Conservation (phyloP, 2,888 invertebrate species). For the Adineta ricciae region DNA sequence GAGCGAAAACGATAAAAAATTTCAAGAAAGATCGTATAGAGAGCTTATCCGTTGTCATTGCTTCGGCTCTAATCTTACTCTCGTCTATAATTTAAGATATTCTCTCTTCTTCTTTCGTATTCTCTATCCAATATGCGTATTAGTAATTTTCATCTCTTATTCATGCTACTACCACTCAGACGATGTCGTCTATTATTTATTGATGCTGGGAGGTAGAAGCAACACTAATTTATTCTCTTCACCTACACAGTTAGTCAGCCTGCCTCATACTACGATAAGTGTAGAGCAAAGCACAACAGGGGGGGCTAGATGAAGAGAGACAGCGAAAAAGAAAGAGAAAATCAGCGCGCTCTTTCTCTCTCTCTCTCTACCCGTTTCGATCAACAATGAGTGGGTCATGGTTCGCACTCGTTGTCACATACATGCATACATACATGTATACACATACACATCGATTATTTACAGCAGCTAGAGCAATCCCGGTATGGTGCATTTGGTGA, state of each 20-base stretch:
- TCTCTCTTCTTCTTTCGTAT: not conserved
- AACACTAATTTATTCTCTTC: slow-evolving; percentile 13
- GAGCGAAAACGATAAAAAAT: not conserved
- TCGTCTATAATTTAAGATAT: slow-evolving; percentile 2
- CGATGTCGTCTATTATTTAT: slow-evolving; percentile 15
- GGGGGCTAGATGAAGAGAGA: not conserved
- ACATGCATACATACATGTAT: not conserved
- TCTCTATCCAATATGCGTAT: slow-evolving; percentile 9
- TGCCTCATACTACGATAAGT: slow-evolving; percentile 9
- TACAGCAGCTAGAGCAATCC: not conserved
- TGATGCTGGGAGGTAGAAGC: slow-evolving; percentile 5
- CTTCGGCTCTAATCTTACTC: slow-evolving; percentile 9
- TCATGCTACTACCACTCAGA: not conserved
- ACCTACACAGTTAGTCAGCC: not conserved
- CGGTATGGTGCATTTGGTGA: not conserved
- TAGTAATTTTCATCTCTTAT: slow-evolving; percentile 3
- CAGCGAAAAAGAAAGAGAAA: not conserved
- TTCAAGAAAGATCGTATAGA: not conserved
- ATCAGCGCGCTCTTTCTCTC: not conserved
- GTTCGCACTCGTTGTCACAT: not conserved
- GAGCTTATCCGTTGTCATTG: not conserved
- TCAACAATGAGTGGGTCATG: slow-evolving; percentile 13
- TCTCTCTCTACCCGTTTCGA: too few species aligned
- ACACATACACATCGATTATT: not conserved
- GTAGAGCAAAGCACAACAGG: not conserved